Base-by-base conservation (phyloP, 2,888 invertebrate species). In the Lasiommata megera region DNA sequence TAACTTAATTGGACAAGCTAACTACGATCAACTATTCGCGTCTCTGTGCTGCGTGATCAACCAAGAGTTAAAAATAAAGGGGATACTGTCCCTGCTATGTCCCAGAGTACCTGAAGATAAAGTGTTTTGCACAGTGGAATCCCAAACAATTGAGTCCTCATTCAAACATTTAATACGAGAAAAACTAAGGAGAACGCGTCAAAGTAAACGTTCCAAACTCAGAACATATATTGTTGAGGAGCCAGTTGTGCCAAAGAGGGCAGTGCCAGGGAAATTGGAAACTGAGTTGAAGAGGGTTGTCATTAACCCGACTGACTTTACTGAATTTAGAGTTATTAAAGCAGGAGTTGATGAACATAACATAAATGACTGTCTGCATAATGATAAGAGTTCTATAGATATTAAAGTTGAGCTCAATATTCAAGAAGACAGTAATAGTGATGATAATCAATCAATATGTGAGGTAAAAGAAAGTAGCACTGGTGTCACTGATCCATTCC, bases 1-100 rank as follows among this genome's bases (percentile, higher is more conserved):
- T 0, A 71, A 70, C n/a, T 11, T 84, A 0, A 82, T 89, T 0
- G 89, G 89, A 0, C 84, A 86, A 40, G 73, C 72, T 0, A 82
- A 81, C 36, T 89, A 85, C 48, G 80, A 85, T 17, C 70, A 69
- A 0, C 56, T 88, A 0, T 76, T 88, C 1, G 70, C 76, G 6
- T 79, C 82, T 0, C 18, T 89, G 3, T 81, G 83, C 50, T 82
- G 86, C 0, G 75, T 88, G 0, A 72, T 84, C 0, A 82, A 69
- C 38, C 76, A 77, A 8, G 85, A 88, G 41, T 62, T 80, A 1
- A 84, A 79, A 67, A 69, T 88, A 0, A 67, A 79, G 0, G 82
- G 76, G 0, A 79, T 89, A 1, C 58, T 82, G 2, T 73, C 87
- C 0, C 55, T 89, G 1, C 57, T 89, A 0, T 11, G 40, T 6